phyloP scores from a whole-genome alignment of 2,888 invertebrate genomes.

The Atherix ibis region DNA sequence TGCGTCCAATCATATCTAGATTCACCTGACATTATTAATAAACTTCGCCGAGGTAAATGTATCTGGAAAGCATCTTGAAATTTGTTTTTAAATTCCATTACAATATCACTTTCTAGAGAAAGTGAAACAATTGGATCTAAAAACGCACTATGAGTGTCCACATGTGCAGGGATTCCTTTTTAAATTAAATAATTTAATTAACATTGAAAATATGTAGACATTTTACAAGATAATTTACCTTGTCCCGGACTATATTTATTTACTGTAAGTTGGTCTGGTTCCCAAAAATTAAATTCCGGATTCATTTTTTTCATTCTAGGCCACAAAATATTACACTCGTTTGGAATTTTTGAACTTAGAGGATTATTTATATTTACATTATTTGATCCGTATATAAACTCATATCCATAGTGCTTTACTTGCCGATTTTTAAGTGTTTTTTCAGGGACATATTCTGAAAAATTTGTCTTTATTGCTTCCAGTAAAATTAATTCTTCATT shows the following conservation, averaged over 20 bases:
- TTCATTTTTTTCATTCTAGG: conserved; percentile 31
- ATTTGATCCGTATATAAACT: conserved; percentile 77
- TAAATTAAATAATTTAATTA: conserved; percentile 9
- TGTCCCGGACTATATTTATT: conserved; percentile 75
- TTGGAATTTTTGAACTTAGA: conserved; percentile 50
- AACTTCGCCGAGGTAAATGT: conserved; percentile 50
- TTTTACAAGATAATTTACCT: conserved; percentile 35
- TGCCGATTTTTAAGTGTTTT: conserved; percentile 56
- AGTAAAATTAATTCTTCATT: conserved; percentile 51
- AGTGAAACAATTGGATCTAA: conserved; percentile 74
- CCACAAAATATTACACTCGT: conserved; percentile 50
- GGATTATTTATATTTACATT: conserved; percentile 61
- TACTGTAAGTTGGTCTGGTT: conserved; percentile 71
- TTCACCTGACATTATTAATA: conserved; percentile 67
- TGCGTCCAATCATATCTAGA: conserved; percentile 74
- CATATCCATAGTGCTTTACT: conserved; percentile 84
- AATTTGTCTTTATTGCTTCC: conserved; percentile 38
- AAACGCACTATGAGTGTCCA: conserved; percentile 92
- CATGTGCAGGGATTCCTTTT: conserved; percentile 82
- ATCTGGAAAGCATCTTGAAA: conserved; percentile 43
- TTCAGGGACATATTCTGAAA: conserved; percentile 11
- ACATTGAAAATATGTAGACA: neutral
- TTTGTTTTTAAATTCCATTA: conserved; percentile 77
- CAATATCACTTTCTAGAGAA: conserved; percentile 62
- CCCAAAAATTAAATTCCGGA: conserved; percentile 29